These are phyloP conservation scores for Heliconius hermathena DNA, from an alignment of 1,140 invertebrate species.

Conservation along the genomic window DNA sequence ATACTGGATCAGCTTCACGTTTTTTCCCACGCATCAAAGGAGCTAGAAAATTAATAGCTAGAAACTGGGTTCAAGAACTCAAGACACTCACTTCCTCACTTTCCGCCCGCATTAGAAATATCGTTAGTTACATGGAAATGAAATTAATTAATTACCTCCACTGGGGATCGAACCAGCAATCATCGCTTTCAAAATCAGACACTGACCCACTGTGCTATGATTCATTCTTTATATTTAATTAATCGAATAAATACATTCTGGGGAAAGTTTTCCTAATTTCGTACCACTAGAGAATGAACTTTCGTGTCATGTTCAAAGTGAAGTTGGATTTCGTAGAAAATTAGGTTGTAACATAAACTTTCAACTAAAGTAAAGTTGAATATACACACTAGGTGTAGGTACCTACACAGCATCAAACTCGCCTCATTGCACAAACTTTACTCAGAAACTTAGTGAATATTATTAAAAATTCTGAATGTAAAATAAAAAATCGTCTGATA, in stretches of 20 bases:
- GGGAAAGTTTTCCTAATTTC: background rate
- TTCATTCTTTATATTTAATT: background rate
- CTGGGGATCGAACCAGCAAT: background rate
- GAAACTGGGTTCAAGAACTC: too few relatives aligned
- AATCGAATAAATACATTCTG: background rate
- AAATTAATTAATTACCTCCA: background rate
- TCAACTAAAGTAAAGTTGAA: background rate
- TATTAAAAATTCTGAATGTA: too few relatives aligned
- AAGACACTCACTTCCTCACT: too few relatives aligned
- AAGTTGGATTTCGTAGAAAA: background rate
- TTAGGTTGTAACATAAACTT: constrained; percentile 1
- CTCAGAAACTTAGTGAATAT: background rate
- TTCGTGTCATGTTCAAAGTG: background rate
- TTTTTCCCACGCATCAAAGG: too few relatives aligned
- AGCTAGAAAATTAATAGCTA: too few relatives aligned
- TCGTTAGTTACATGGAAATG: background rate
- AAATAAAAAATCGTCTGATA: too few relatives aligned
- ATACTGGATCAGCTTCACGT: too few relatives aligned
- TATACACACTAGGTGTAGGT: background rate
- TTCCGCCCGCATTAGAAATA: background rate
- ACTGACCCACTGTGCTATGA: background rate
- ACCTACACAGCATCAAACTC: background rate
- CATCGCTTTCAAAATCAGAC: background rate
- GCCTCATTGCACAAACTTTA: background rate
- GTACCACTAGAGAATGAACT: constrained; percentile 1